phyloP scores from a whole-genome alignment of 2,797 vertebrate species.

The Halcyon badia region DNA sequence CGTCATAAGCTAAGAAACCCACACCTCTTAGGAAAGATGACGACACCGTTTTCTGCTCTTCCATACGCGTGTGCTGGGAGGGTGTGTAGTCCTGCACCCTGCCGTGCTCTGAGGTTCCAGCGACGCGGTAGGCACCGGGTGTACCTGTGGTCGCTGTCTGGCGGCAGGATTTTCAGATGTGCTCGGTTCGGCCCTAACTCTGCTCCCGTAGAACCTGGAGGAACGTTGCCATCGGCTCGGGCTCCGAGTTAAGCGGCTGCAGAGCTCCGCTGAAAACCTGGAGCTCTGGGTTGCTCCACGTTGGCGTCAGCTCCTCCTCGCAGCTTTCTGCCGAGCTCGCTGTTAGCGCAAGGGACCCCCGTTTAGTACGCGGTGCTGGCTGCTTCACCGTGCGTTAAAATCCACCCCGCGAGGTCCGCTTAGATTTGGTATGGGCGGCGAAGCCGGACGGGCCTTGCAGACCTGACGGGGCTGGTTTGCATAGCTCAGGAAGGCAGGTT shows the following conservation, averaged over 20 bases:
- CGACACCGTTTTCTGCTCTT: conserved; percentile 11
- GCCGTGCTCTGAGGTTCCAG: background rate
- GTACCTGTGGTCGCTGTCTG: background rate
- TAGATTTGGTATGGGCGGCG: background rate
- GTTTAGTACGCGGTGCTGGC: background rate
- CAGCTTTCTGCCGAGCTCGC: background rate
- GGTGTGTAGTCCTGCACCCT: background rate
- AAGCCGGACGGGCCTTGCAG: background rate
- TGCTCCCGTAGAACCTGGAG: background rate
- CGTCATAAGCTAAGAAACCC: conserved; percentile 14
- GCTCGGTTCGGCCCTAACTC: background rate
- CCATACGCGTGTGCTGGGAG: background rate
- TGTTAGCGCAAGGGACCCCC: background rate
- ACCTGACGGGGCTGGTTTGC: background rate
- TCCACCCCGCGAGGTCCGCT: accelerated
- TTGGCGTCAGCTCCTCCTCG: background rate
- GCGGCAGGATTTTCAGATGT: background rate
- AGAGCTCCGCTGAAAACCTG: background rate
- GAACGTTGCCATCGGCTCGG: background rate
- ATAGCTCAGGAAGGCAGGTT: background rate
- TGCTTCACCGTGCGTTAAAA: background rate
- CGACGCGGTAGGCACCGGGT: background rate
- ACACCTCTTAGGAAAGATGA: background rate
- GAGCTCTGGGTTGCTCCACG: background rate
- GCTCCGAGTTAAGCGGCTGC: background rate